These are phyloP conservation scores for Hafferia zeledoni DNA, from an alignment of 2,797 vertebrate species.

Conservation along the genomic window DNA sequence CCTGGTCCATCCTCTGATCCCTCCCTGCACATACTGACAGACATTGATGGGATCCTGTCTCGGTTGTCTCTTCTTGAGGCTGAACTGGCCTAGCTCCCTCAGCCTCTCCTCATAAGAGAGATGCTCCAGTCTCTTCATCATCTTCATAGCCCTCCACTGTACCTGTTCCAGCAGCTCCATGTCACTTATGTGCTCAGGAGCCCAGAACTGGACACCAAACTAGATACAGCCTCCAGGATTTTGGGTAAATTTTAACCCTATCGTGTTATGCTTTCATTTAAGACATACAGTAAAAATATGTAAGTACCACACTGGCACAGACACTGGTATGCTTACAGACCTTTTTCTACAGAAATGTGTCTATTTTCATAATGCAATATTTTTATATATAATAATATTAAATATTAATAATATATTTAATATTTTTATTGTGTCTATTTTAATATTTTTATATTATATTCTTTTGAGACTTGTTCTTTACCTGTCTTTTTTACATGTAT, in stretches of 20 bases:
- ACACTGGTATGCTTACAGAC: not conserved
- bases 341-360: not conserved
- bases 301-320: not conserved
- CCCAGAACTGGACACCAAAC: not conserved
- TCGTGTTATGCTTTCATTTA: not conserved
- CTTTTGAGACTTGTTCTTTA: not conserved
- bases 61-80: rapidly evolving
- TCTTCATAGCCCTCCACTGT: rapidly evolving
- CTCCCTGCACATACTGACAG: not conserved
- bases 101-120: not conserved
- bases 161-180: not conserved
- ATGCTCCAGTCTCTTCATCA: not conserved
- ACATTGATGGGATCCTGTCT: rapidly evolving
- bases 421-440: too few species aligned
- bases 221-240: not conserved
- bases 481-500: not conserved
- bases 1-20: not conserved
- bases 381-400: too few species aligned
- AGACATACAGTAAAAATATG: not conserved
- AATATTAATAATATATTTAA: too few species aligned
- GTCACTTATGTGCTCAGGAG: rapidly evolving
- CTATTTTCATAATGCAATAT: not conserved
- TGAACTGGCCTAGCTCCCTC: not conserved
- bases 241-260: not conserved
- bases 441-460: too few species aligned